phyloP scores from a whole-genome alignment of 53 echinoderm and acorn worm genomes.

The Holothuria scabra region DNA sequence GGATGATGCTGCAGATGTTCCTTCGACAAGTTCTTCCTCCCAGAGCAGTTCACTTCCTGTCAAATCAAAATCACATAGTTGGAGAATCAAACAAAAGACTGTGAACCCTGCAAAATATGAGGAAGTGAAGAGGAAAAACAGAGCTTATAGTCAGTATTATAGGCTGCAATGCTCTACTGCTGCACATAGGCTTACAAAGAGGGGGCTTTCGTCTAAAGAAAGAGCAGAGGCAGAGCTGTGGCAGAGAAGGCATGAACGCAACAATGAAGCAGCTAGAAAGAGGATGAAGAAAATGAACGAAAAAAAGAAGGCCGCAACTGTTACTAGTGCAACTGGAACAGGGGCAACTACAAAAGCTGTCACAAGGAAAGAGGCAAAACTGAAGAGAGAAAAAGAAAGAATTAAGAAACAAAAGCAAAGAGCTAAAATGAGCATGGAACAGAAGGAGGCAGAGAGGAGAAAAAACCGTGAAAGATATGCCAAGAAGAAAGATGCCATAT shows the following conservation, averaged over 20 bases:
- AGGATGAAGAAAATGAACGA: conserved; percentile 8
- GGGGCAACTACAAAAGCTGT: not conserved
- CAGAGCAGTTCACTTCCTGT: no score
- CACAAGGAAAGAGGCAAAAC: not conserved
- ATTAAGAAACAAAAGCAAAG: conserved; percentile 14
- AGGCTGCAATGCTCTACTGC: conserved; percentile 5
- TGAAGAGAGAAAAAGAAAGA: conserved; percentile 3
- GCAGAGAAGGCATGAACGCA: not conserved
- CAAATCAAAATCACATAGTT: conserved; percentile 1
- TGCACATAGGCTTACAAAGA: not conserved
- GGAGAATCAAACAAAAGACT: not conserved
- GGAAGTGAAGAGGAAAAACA: not conserved
- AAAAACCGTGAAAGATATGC: no score
- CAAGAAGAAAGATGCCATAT: no score
- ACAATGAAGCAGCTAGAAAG: not conserved
- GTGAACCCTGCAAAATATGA: conserved; percentile 13
- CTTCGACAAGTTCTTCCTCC: no score
- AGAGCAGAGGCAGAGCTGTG: conserved; percentile 1
- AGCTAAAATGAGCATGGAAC: conserved; percentile 5
- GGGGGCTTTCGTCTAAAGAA: not conserved
- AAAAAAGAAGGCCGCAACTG: conserved; percentile 7
- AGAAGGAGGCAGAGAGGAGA: conserved; percentile 4
- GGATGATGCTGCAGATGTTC: no score
- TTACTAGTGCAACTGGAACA: not conserved
- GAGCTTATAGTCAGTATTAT: not conserved